Base-by-base conservation (phyloP, 2,888 invertebrate species). In the Troides aeacus region DNA sequence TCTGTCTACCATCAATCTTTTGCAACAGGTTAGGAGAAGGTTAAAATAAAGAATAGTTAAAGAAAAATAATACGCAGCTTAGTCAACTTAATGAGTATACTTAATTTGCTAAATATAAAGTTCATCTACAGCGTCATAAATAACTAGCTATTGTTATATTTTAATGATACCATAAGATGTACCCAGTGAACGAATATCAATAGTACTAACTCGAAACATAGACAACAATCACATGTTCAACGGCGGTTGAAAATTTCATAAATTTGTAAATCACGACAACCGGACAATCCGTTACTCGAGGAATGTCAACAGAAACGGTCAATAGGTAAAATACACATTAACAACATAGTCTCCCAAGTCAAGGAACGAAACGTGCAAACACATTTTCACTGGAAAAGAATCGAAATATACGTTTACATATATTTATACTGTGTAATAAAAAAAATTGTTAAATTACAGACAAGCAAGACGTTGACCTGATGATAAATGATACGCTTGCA, bases 181-280 rank as follows among this genome's bases (percentile, higher is more conserved):
- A n/a, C 18, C n/a, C 6, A 53, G n/a, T n/a, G 5, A n/a, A 53
- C 18, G 53, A 53, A 53, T 53, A 18, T n/a, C 53, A 53, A n/a
- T 53, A n/a, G 18, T 53, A n/a, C 4, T 18, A 53, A 53, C 53
- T n/a, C 46, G 53, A n/a, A 53, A 53, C 6, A 12, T 7, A 53
- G 5, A n/a, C 53, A 50, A 17, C 46, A 5, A 15, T 53, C 46
- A n/a, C 6, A 53, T 5, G n/a, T 53, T n/a, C n/a, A 23, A 58
- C 24, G 12, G 36, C 1, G 63, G 36, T 53, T 39, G 23, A 62
- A 15, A 30, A 36, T 60, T 24, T 60, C 53, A 24, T 30, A 64
- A 68, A 68, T 68, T 64, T 60, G 21, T 8, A 8, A 56, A 60
- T 68, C 68, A 68, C 68, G 68, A 68, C 64, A 42, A 53, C 10